Percentiles rank a stretch among this genome's conserved stretches.
Evolutionary conservation across 1,140 invertebrate genomes (phyloP).

Genomic region (Saccostrea glomerata): DNA sequence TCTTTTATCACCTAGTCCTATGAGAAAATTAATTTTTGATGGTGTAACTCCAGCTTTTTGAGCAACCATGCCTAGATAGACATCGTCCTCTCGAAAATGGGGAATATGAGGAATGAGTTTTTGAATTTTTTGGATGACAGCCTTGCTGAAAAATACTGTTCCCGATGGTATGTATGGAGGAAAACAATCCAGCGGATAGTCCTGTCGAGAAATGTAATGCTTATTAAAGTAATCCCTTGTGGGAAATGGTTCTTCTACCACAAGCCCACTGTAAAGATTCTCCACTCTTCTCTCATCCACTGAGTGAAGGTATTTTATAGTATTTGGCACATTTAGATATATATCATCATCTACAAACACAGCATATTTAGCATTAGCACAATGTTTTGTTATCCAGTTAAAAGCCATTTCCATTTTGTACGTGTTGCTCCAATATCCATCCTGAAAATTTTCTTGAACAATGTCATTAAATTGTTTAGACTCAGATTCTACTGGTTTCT

Average conservation of each 20-base stretch:
- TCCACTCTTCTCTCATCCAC: neutral
- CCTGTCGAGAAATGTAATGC: constrained; percentile 40
- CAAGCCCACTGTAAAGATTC: constrained; percentile 6
- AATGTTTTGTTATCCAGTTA: constrained; percentile 48
- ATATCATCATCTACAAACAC: constrained; percentile 52
- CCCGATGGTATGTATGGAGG: constrained; percentile 50
- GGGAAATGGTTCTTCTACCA: neutral
- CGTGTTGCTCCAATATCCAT: constrained; percentile 50
- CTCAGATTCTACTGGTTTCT: constrained; percentile 19
- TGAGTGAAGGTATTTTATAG: neutral
- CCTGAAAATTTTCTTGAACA: constrained; percentile 50
- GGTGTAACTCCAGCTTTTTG: constrained; percentile 30
- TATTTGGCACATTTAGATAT: constrained; percentile 29
- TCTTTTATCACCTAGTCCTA: neutral
- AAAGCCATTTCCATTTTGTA: constrained; percentile 50
- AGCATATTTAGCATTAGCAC: constrained; percentile 41
- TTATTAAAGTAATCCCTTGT: constrained; percentile 22
- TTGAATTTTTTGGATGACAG: neutral
- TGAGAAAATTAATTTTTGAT: constrained; percentile 16
- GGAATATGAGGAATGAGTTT: constrained; percentile 39
- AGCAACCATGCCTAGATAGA: constrained; percentile 48
- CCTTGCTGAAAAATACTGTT: constrained; percentile 32
- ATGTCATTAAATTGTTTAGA: constrained; percentile 44
- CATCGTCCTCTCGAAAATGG: constrained; percentile 44
- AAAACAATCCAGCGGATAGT: constrained; percentile 47